Base-by-base conservation (phyloP, 2,797 vertebrate genomes). In the Pipistrellus nathusii region DNA sequence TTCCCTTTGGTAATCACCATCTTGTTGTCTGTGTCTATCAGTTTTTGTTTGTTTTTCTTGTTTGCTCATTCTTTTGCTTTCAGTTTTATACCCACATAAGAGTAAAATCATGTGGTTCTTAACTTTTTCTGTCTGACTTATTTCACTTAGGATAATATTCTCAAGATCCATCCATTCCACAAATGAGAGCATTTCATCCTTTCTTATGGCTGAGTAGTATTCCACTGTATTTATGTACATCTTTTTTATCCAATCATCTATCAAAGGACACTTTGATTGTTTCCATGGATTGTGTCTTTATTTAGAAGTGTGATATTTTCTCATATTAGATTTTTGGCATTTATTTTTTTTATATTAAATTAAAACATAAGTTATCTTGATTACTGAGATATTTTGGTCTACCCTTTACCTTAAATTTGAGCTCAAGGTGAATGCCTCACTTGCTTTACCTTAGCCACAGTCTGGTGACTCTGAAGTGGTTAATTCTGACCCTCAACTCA, bases 231-330 rank as follows among this genome's bases (percentile, higher is more conserved):
- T 51, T 21, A 32, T 76, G 73, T n/a, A 51, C 10, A 51, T 51
- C 46, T 76, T 75, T 27, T 48, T 76, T 32, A 75, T 21, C 18
- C 30, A 51, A 76, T 76, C 18, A 51, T 76, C 46, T 76, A 76
- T 21, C 27, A n/a, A 76, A 76, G 10, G 17, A 44, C 18, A 32
- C 18, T 76, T 76, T 75, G 41, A 18, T n/a, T 76, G 4, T 76
- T 51, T 32, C 30, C 10, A 21, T 76, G 17, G 51, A 69, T 69
- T n/a, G 8, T 23, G 30, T 85, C n/a, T 69, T 69, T 77, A 85
- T 85, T 80, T 69, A 57, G 69, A 88, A 71, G 38, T 69, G 41
- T 46, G 30, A 44, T 91, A 77, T 69, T 85, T 92, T 69, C n/a
- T 69, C 51, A 68, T 66, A 3, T 21, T 85, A 4, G 8, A 46